A percentile compares a stretch with the other conserved stretches of the same genome.
Evolutionary conservation across 2,888 invertebrate species (phyloP).

Genomic region (Allacma fusca): DNA sequence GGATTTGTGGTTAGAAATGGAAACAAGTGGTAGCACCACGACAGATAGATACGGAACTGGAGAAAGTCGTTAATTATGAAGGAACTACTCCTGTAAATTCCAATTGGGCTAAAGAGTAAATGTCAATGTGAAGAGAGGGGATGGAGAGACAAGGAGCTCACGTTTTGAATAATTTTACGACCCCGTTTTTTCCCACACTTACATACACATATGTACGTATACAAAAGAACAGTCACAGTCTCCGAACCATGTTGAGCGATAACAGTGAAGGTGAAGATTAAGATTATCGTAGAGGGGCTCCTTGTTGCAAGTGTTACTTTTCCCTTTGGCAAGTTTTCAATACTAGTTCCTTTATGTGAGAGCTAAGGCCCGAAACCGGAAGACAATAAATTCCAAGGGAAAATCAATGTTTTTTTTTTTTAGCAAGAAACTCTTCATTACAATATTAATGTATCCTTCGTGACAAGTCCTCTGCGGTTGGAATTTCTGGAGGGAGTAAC

Average conservation of each 20-base stretch:
- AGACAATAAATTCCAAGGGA: neutral
- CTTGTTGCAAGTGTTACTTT: neutral
- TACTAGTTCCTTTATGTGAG: neutral
- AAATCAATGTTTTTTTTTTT: slow-evolving; percentile 16
- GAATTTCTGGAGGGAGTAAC: neutral
- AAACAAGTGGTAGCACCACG: no score
- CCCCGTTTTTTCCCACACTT: no score
- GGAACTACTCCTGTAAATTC: no score
- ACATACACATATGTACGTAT: no score
- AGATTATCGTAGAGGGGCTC: neutral
- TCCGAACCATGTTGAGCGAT: neutral
- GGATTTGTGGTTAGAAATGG: no score
- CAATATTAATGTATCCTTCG: neutral
- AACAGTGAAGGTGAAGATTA: slow-evolving; percentile 6
- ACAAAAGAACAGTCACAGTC: no score
- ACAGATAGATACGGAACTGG: no score
- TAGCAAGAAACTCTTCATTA: neutral
- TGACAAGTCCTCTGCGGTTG: neutral
- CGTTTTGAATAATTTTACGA: no score
- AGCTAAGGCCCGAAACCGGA: neutral
- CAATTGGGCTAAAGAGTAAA: no score
- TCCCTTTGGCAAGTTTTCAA: slow-evolving; percentile 2
- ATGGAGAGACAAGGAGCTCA: no score
- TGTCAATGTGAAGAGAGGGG: no score
- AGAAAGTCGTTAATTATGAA: no score